Conservation (phyloP, 2,888 invertebrate genomes). For the Plagodis dolabraria region DNA sequence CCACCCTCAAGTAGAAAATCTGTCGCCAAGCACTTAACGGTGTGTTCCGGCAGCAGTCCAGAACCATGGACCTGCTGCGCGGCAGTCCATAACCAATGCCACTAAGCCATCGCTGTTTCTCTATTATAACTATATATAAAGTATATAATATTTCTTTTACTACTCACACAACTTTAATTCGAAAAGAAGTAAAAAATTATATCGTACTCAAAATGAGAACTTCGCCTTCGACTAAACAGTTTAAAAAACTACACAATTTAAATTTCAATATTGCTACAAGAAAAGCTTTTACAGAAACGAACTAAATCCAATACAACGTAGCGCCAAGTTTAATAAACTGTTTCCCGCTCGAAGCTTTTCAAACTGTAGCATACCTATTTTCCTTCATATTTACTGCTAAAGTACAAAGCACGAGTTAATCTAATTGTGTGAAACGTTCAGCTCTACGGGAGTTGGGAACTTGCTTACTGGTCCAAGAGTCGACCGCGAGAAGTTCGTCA, state of each 20-base stretch:
- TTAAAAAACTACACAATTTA: not conserved
- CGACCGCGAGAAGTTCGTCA: slow-evolving; percentile 55
- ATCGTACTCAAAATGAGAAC: no score
- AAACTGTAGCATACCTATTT: slow-evolving; percentile 16
- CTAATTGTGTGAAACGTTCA: slow-evolving; percentile 42
- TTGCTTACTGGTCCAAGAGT: slow-evolving; percentile 44
- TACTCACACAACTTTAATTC: no score
- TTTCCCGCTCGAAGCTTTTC: slow-evolving; percentile 15
- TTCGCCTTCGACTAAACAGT: no score
- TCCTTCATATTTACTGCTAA: slow-evolving; percentile 20
- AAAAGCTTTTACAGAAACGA: not conserved
- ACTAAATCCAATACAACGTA: slow-evolving; percentile 8
- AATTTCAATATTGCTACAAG: not conserved
- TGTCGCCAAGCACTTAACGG: no score
- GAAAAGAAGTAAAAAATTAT: no score
- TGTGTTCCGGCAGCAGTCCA: no score
- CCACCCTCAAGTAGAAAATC: no score
- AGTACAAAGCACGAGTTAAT: slow-evolving; percentile 40
- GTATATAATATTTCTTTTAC: no score
- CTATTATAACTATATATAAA: no score
- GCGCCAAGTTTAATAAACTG: slow-evolving; percentile 16
- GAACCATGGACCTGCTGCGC: no score
- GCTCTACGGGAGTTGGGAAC: slow-evolving; percentile 39
- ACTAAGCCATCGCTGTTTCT: no score
- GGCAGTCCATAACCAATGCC: no score